These are phyloP conservation scores for Sialia sialis DNA, from an alignment of 2,113 vertebrate genomes.

Conservation along the genomic window DNA sequence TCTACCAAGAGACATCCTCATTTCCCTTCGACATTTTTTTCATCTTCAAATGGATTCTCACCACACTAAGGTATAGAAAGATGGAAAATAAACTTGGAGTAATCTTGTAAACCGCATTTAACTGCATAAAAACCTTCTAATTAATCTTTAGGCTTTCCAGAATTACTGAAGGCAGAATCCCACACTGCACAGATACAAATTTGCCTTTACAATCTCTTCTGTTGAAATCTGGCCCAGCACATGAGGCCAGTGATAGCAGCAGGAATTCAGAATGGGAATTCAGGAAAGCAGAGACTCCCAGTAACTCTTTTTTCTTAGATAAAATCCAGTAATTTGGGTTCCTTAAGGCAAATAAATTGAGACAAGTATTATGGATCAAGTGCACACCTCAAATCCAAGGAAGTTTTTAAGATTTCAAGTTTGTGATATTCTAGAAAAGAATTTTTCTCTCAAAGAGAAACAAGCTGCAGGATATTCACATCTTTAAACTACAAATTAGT, in stretches of 20 bases:
- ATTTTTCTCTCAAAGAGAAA: not conserved
- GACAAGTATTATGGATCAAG: not conserved
- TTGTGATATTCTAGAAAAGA: not conserved
- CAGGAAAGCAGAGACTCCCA: not conserved
- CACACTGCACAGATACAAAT: not conserved
- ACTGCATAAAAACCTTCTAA: not conserved
- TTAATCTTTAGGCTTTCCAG: not conserved
- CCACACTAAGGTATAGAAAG: not conserved
- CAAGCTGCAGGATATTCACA: not conserved
- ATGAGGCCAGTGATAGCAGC: not conserved
- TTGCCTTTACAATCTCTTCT: not conserved
- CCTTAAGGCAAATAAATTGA: not conserved
- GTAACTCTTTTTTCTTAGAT: not conserved
- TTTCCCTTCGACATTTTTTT: accelerated
- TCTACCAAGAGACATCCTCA: not conserved
- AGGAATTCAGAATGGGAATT: not conserved
- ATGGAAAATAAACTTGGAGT: not conserved
- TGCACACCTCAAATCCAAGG: not conserved
- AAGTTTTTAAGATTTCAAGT: not conserved
- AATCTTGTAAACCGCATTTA: not conserved
- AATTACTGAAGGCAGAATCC: not conserved
- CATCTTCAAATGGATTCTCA: not conserved
- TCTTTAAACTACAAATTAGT: not conserved
- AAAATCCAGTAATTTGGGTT: not conserved
- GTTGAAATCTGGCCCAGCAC: not conserved